Evolutionary conservation across 2,797 vertebrate species (phyloP).

Genomic region (Oreochromis grahami): DNA sequence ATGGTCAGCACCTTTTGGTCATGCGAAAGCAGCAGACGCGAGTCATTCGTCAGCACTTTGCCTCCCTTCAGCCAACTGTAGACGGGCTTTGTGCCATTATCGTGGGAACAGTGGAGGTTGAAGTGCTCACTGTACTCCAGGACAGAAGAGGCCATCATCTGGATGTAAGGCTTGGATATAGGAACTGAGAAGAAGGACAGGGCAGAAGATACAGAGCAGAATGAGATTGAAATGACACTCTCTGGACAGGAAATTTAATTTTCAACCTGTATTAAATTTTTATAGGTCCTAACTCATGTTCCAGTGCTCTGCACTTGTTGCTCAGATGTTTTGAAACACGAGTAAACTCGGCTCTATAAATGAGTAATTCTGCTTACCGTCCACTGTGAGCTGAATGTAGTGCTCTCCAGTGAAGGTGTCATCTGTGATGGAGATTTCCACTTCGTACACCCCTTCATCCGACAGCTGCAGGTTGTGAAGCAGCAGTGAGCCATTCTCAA

Average conservation of each 20-base stretch:
- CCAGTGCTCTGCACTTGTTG: neutral
- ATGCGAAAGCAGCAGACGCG: slow-evolving; percentile 87
- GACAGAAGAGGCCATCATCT: slow-evolving; percentile 90
- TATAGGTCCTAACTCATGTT: slow-evolving; percentile 2
- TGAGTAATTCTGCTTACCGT: slow-evolving; percentile 75
- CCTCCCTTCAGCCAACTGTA: slow-evolving; percentile 94
- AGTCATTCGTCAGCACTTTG: slow-evolving; percentile 87
- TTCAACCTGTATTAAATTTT: slow-evolving; percentile 5
- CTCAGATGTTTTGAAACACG: neutral
- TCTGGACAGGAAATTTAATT: neutral
- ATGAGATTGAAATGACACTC: neutral
- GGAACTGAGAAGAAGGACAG: slow-evolving; percentile 77
- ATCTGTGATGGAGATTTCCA: slow-evolving; percentile 97
- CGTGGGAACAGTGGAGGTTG: slow-evolving; percentile 90
- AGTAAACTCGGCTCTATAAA: neutral
- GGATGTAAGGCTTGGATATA: slow-evolving; percentile 89
- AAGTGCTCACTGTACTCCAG: slow-evolving; percentile 93
- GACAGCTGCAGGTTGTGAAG: slow-evolving; percentile 87
- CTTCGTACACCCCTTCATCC: slow-evolving; percentile 91
- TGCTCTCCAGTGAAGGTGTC: slow-evolving; percentile 94
- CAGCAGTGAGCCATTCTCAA: slow-evolving; percentile 91
- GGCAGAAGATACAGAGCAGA: neutral
- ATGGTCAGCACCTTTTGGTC: slow-evolving; percentile 95
- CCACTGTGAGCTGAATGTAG: slow-evolving; percentile 91
- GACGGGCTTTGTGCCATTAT: slow-evolving; percentile 90